Evolutionary conservation across 2,888 invertebrate genomes (phyloP).

Genomic region (Meteorus cinctellus): DNA sequence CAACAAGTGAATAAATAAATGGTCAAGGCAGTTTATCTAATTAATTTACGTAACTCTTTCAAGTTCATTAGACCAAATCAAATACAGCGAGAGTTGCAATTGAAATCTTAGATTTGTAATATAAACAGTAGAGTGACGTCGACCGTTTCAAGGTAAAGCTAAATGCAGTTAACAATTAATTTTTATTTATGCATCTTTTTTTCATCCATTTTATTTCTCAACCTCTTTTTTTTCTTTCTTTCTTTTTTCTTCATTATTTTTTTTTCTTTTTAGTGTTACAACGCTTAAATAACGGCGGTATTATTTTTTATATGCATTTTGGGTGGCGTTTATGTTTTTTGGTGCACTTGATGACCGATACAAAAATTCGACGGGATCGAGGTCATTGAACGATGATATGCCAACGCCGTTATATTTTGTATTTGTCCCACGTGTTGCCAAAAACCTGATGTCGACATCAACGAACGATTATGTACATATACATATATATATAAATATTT

Average conservation of each 20-base stretch:
- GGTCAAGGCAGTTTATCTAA: not conserved
- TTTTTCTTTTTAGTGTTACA: not conserved
- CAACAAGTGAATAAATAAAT: not conserved
- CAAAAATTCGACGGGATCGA: constrained; percentile 1
- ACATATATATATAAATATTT: not conserved
- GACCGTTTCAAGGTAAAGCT: constrained; percentile 3
- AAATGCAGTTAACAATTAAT: constrained; percentile 2
- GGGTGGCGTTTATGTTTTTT: not conserved
- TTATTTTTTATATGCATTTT: constrained; percentile 26
- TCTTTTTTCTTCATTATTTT: not conserved
- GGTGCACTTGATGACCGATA: constrained; percentile 1
- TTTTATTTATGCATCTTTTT: not conserved
- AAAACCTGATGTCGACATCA: constrained; percentile 21
- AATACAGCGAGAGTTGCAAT: not conserved
- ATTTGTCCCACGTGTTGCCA: constrained; percentile 18
- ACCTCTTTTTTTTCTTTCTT: constrained; percentile 7
- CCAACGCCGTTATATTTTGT: constrained; percentile 19
- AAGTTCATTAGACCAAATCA: constrained; percentile 15
- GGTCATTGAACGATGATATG: constrained; percentile 19
- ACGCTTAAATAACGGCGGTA: not conserved
- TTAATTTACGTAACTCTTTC: not conserved
- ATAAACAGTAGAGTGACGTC: not conserved
- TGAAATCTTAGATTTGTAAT: not conserved
- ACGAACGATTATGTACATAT: not conserved
- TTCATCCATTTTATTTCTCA: not conserved